These are phyloP conservation scores for Lagopus muta DNA, from an alignment of 2,113 vertebrate species.

Conservation along the genomic window DNA sequence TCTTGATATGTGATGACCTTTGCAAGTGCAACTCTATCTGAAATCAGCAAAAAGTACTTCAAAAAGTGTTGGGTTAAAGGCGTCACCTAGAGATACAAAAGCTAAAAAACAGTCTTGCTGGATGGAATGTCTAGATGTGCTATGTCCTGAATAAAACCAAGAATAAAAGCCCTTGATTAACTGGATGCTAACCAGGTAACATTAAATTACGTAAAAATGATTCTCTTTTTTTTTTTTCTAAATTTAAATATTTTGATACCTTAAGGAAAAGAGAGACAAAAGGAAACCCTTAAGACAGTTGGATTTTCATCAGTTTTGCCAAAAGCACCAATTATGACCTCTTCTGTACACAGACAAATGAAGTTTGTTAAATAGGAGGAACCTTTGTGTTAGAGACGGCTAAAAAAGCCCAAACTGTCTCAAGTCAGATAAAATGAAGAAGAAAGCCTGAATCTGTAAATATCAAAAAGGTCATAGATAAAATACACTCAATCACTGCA, in stretches of 20 bases:
- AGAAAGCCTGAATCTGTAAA: background rate
- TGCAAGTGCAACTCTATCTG: constrained; percentile 23
- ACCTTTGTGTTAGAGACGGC: background rate
- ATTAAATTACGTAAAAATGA: constrained; percentile 57
- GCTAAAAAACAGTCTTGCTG: constrained; percentile 18
- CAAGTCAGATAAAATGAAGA: background rate
- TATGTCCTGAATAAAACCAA: constrained; percentile 50
- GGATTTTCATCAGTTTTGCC: constrained; percentile 17
- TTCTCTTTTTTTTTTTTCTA: background rate
- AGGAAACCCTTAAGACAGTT: background rate
- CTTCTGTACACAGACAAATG: background rate
- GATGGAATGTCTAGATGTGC: background rate
- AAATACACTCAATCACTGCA: background rate
- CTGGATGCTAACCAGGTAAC: constrained; percentile 55
- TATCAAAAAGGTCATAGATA: background rate
- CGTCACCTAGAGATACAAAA: background rate
- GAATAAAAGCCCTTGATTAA: constrained; percentile 72
- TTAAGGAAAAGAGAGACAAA: constrained; percentile 9
- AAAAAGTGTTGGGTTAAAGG: constrained; percentile 23
- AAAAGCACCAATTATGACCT: constrained; percentile 10
- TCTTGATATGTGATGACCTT: background rate
- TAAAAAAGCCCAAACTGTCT: background rate
- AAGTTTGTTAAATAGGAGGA: background rate
- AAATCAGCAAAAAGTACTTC: constrained; percentile 49
- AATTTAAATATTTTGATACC: constrained; percentile 29